These are phyloP conservation scores for Linyphia triangularis DNA, from an alignment of 2,888 invertebrate species.

Conservation along the genomic window DNA sequence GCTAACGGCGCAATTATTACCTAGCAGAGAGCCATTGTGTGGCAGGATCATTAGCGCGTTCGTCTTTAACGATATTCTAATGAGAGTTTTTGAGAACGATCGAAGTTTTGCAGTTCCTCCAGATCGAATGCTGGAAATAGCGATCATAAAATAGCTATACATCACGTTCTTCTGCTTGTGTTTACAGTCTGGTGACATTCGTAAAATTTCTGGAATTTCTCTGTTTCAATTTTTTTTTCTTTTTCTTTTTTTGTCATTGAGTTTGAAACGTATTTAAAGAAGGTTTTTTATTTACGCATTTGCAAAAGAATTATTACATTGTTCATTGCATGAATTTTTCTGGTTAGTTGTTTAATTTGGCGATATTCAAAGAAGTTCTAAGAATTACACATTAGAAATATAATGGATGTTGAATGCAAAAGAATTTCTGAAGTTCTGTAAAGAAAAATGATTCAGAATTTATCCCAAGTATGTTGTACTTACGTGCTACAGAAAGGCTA, in stretches of 20 bases:
- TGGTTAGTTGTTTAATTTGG: no score
- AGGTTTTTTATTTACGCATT: no score
- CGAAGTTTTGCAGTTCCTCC: constrained; percentile 36
- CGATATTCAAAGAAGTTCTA: no score
- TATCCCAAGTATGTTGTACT: no score
- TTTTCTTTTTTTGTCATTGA: background rate
- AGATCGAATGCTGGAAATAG: constrained; percentile 50
- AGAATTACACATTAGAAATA: no score
- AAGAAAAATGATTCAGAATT: no score
- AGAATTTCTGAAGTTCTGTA: no score
- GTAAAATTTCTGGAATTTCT: background rate
- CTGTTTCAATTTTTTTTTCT: background rate
- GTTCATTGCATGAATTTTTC: no score
- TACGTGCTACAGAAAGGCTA: no score
- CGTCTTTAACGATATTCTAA: constrained; percentile 68
- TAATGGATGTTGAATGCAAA: no score
- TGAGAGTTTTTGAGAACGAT: constrained; percentile 68
- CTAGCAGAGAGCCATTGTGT: constrained; percentile 47
- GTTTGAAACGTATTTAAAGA: no score
- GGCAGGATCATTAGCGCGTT: constrained; percentile 60
- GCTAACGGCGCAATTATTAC: constrained; percentile 67
- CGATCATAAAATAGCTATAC: constrained; percentile 46
- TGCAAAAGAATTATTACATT: no score
- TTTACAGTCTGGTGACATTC: constrained; percentile 43
- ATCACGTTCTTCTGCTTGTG: constrained; percentile 40